These are phyloP conservation scores for Myotis yumanensis DNA, from an alignment of 2,113 vertebrate genomes.

Conservation along the genomic window DNA sequence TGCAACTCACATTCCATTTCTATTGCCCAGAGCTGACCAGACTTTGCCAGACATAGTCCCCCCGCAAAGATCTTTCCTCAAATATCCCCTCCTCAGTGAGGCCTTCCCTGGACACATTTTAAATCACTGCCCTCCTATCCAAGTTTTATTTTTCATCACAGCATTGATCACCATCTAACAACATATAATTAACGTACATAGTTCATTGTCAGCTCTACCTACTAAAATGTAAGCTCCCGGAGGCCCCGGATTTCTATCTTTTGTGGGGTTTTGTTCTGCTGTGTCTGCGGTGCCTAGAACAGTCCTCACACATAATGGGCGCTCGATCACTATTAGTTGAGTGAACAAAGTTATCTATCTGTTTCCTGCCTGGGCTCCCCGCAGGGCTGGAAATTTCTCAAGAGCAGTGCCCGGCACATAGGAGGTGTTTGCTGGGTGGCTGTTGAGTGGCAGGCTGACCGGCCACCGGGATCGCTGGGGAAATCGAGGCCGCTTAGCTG, in stretches of 20 bases:
- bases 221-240: not conserved
- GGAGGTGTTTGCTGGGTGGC: not conserved
- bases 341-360: not conserved
- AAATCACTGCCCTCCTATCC: not conserved
- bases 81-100: not conserved
- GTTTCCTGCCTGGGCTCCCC: not conserved
- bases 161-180: not conserved
- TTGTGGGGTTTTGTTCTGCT: not conserved
- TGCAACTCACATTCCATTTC: not conserved
- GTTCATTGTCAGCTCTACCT: not conserved
- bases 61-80: not conserved
- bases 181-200: not conserved
- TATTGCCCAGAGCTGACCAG: not conserved
- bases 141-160: not conserved
- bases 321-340: not conserved
- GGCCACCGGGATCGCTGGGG: not conserved
- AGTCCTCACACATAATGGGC: not conserved
- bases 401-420: not conserved
- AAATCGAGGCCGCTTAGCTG: slow-evolving; percentile 35
- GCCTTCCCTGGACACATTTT: not conserved
- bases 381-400: not conserved
- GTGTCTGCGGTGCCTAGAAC: not conserved
- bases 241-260: not conserved
- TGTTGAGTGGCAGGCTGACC: not conserved
- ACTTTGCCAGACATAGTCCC: not conserved